Evolutionary conservation across 1,140 invertebrate species (phyloP).

Genomic region (Listronotus oregonensis): DNA sequence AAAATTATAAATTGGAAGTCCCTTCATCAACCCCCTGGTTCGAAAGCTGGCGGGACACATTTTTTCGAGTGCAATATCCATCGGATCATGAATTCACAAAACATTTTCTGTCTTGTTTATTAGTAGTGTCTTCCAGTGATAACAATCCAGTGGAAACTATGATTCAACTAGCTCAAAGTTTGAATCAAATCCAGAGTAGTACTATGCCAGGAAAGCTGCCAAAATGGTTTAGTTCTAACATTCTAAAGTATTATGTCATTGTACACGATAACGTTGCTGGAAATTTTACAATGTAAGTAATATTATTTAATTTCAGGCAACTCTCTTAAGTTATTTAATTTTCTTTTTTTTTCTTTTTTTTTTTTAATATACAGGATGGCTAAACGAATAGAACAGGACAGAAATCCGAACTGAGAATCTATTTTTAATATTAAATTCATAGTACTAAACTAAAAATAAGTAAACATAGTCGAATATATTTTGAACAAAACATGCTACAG

Average conservation of each 20-base stretch:
- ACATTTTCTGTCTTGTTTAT: constrained; percentile 89
- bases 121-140: constrained; percentile 84
- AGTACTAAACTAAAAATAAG: too few relatives aligned
- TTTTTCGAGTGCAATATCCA: constrained; percentile 85
- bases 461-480: too few relatives aligned
- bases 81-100: constrained; percentile 95
- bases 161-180: constrained; percentile 74
- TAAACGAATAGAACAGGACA: too few relatives aligned
- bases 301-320: background rate
- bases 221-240: constrained; percentile 89
- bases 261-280: constrained; percentile 56
- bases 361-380: too few relatives aligned
- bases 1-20: constrained; percentile 64
- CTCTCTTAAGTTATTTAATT: too few relatives aligned
- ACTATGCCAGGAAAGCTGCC: constrained; percentile 73
- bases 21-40: constrained; percentile 90
- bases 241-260: constrained; percentile 88
- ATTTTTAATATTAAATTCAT: too few relatives aligned
- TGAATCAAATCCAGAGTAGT: constrained; percentile 77
- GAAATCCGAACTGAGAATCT: too few relatives aligned
- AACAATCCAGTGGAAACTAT: constrained; percentile 80
- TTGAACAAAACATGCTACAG: too few relatives aligned
- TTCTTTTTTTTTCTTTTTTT: too few relatives aligned
- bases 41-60: constrained; percentile 92
- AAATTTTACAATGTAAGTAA: constrained; percentile 31